Base-by-base conservation (phyloP, 2,888 invertebrate genomes). In the Epistrophella euchroma region DNA sequence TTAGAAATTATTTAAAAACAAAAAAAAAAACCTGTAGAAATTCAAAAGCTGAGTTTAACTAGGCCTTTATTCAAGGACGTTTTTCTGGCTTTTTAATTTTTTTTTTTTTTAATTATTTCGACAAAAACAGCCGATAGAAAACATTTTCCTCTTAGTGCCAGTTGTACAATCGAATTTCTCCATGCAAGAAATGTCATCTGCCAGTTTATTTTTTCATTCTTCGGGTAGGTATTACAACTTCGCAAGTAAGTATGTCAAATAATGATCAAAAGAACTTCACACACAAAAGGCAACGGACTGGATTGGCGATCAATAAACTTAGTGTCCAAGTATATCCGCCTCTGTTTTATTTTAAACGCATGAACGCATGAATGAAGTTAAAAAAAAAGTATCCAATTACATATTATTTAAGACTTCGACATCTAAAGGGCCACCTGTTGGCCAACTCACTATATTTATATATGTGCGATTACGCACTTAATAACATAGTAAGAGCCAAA, bases 351-450 rank as follows among this genome's bases (percentile, higher is more conserved):
- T 32, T 60, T 60, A 19, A 72, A 62, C 50, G 50, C 81, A 75
- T 79, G 64, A 73, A 79, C 45, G 74, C 79, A 80, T 73, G 76
- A 85, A 72, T 80, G 76, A 85, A 68, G 80, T 72, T 68, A 56
- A 55, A 72, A 79, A 43, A 85, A 64, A 85, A 55, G 62, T 81
- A 74, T 86, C 52, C 6, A 40, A 64, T 86, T 74, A 72, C 78
- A 56, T 45, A 47, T 52, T 45, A 47, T 52, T 35, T 25, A 43
- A n/a, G 43, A 45, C 25, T 40, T 47, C 47, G 19, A 66, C 13
- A 47, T 45, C 47, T 60, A 35, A 47, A 77, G 71, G 73, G 74
- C 86, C 86, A 86, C 77, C 86, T 81, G 86, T 76, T 81, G 64
- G 35, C 28, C 45, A 68, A 72, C 17, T 35, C 56, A 70, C 28